Evolutionary conservation across 2,113 vertebrate genomes (phyloP).

Genomic region (Ammodytes dubius): DNA sequence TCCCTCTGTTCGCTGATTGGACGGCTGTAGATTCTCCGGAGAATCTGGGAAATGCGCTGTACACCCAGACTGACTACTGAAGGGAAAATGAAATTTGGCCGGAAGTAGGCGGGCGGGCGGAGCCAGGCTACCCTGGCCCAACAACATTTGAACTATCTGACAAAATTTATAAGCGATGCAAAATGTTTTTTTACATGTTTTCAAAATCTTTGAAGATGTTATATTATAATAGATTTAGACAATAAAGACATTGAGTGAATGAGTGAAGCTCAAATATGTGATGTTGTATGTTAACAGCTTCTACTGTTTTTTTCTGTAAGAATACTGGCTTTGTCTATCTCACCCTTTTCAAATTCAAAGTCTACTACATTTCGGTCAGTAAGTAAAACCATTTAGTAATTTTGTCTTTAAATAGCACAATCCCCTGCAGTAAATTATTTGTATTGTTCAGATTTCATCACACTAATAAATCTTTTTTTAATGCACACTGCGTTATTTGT

Average conservation of each 20-base stretch:
- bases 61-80: no score
- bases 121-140: background rate
- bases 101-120: no score
- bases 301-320: background rate
- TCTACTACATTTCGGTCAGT: background rate
- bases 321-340: background rate
- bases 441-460: constrained; percentile 1
- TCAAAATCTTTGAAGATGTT: background rate
- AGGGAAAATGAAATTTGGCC: no score
- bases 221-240: background rate
- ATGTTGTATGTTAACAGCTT: constrained; percentile 4
- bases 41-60: no score
- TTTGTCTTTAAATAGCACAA: background rate
- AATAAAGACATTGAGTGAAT: background rate
- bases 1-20: no score
- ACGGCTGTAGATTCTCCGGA: no score
- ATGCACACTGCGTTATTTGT: background rate
- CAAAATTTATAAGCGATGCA: background rate
- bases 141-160: constrained; percentile 16
- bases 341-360: background rate
- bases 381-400: background rate
- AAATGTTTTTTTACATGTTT: background rate
- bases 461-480: constrained; percentile 56
- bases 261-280: background rate
- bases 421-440: constrained; percentile 14